Base-by-base conservation (phyloP, 2,113 vertebrate genomes). In the Hemichromis elongatus region DNA sequence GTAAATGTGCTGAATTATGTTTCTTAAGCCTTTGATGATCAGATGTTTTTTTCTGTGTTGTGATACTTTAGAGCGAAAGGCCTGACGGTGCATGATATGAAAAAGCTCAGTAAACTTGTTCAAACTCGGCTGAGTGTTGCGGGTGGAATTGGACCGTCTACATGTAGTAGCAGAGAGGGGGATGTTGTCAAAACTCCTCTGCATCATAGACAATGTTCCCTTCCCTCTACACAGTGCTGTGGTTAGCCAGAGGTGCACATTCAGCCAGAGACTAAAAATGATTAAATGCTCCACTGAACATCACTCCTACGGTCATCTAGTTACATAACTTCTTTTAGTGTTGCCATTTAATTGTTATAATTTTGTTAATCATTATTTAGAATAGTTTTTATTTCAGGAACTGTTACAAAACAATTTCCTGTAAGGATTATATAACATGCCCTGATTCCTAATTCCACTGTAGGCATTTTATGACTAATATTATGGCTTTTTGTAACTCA, bases 401-500 rank as follows among this genome's bases (percentile, higher is more conserved):
- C 4, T 75, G 45, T 52, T 75, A 33, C 26, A 75, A 52, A 50
- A 75, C 16, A 52, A 52, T n/a, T 30, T 75, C 26, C 16, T n/a
- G 70, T 8, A 52, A 19, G 4, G 26, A 75, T 52, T 52, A 52
- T 28, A 52, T 33, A 50, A 75, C 26, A 52, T 50, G 45, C 52
- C 70, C 45, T 13, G 6, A 75, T 75, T 55, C 18, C 6, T 75
- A 52, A 75, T 75, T 52, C 26, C 70, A 3, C 6, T 50, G 45
- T 30, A 5, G 6, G 52, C 1, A 8, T 52, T 75, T 75, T 52
- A 75, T 28, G 16, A 37, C 9, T 18, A 4, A 57, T 14, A 30
- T 11, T 61, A 12, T 83, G 3, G 12, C 21, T 13, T 54, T 68
- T 28, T 47, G 42, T 26, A 26, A 92, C 97, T 96, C 96, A 99